A percentile compares a stretch with the other conserved stretches of the same genome.
Evolutionary conservation across 2,113 vertebrate genomes (phyloP).

Genomic region (Paradoxurus hermaphroditus): DNA sequence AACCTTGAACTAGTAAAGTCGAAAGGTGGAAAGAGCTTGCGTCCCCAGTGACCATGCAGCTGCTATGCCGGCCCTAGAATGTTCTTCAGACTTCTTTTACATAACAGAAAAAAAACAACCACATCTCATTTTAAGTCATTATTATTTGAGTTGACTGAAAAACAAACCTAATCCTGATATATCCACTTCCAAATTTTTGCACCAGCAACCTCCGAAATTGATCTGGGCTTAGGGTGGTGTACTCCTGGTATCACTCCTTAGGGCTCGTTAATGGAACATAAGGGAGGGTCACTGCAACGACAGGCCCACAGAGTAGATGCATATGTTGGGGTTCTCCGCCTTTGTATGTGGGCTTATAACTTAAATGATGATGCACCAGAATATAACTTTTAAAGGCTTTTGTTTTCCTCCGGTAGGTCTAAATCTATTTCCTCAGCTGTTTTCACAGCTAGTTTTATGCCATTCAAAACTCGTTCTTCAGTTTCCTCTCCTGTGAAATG

Average conservation of each 20-base stretch:
- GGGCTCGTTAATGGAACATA: neutral
- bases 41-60: neutral
- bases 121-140: neutral
- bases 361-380: neutral
- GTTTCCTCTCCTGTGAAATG: conserved; percentile 33
- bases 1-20: neutral
- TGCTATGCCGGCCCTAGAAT: neutral
- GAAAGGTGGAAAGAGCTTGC: neutral
- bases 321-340: neutral
- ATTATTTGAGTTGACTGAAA: neutral
- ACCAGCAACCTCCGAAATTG: neutral
- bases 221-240: neutral
- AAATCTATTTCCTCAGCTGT: neutral
- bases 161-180: neutral
- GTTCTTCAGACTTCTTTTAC: conserved; percentile 7
- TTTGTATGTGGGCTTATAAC: neutral
- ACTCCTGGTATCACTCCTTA: neutral
- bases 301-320: neutral
- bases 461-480: neutral
- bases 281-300: neutral
- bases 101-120: neutral
- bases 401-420: neutral
- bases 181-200: neutral
- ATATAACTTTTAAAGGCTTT: neutral
- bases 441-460: neutral